Evolutionary conservation across 2,888 invertebrate genomes (phyloP).

Genomic region (Tipula vernalis): DNA sequence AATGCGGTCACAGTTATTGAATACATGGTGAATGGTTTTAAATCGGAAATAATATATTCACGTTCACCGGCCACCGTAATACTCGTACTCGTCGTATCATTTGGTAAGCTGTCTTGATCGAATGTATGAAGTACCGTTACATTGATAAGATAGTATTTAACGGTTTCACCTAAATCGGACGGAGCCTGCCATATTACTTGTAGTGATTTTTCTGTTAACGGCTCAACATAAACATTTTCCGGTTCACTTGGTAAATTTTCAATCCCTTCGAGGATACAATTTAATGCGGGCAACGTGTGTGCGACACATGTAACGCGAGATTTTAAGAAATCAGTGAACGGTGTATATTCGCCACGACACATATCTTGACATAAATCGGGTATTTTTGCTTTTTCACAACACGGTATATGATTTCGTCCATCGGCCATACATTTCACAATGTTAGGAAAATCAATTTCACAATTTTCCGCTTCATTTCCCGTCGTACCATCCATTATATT

Average conservation of each 20-base stretch:
- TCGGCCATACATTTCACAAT: conserved; percentile 72
- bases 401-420: conserved; percentile 74
- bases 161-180: conserved; percentile 46
- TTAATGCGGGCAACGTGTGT: conserved; percentile 67
- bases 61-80: conserved; percentile 45
- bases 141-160: conserved; percentile 57
- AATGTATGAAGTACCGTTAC: conserved; percentile 57
- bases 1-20: conserved; percentile 60
- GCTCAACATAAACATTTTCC: conserved; percentile 56
- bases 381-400: conserved; percentile 67
- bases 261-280: conserved; percentile 73
- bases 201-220: conserved; percentile 57
- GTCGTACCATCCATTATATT: conserved; percentile 62
- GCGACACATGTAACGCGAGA: conserved; percentile 75
- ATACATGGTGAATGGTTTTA: conserved; percentile 72
- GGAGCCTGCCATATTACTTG: conserved; percentile 61
- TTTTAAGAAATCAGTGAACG: conserved; percentile 70
- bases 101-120: conserved; percentile 37
- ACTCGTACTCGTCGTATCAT: conserved; percentile 32
- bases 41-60: conserved; percentile 45
- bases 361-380: conserved; percentile 79
- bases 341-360: conserved; percentile 72
- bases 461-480: conserved; percentile 67
- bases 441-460: conserved; percentile 65
- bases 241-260: conserved; percentile 56